Evolutionary conservation across 2,888 invertebrate species (phyloP), one percentile per base, ranked within the genome.

Genomic region (Diaprepes abbreviatus): DNA sequence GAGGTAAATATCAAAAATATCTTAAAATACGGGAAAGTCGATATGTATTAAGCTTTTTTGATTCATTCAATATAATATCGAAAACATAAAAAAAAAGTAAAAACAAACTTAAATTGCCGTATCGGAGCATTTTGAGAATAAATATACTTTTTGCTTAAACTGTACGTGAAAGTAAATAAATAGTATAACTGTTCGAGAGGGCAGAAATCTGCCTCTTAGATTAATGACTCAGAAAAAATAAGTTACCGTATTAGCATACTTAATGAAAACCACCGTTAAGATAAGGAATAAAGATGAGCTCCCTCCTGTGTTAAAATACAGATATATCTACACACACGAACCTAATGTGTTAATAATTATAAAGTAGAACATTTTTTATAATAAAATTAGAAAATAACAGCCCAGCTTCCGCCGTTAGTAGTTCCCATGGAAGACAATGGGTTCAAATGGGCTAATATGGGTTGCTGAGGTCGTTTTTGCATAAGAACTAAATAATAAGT

Each of bases 321-420:
- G 28, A 28, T 12, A 50, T 50, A 14, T 28, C 6, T 9, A 28
- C 48, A 50, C 24, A 28, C 48, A 50, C 48, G 9, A 24, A 45
- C 67, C 71, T 75, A 76, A 76, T 76, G 74, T 75, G 74, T 72
- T 75, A 73, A 72, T 76, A 76, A 76, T 76, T 73, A 74, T 74
- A 74, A 75, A 75, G 70, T 73, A 72, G 73, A 73, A 64, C 72
- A 70, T 70, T 68, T 74, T 74, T 74, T 74, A 35, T 48, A 45
- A 31, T 60, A 48, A 58, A 58, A 58, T 48, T 73, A 70, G 65
- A 70, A 73, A 75, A 74, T 75, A 75, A 74, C 72, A 63, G 45
- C 72, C 63, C 73, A 62, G 70, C 73, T 76, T 76, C 76, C 76
- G 76, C 59, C 74, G 73, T 72, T 71, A 31, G 74, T 70, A 73